Percentiles rank a stretch among this genome's conserved stretches.
These are phyloP conservation scores for Chloromyia formosa DNA, from an alignment of 2,888 invertebrate species.

Conservation along the genomic window DNA sequence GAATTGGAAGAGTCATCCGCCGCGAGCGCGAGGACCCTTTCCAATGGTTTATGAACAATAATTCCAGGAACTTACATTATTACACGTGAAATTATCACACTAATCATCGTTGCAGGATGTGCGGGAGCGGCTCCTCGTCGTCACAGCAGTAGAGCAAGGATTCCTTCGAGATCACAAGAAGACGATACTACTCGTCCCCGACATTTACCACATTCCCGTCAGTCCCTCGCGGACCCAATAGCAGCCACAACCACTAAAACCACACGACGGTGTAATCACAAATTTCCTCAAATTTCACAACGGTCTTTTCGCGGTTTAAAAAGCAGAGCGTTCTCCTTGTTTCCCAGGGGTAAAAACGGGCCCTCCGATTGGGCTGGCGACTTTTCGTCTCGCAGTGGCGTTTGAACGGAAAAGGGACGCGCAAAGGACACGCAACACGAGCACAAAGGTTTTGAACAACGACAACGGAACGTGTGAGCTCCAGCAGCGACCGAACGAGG, in stretches of 20 bases:
- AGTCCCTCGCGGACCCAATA: neutral
- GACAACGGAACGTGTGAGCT: neutral
- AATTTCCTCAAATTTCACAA: neutral
- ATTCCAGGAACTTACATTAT: slow-evolving; percentile 59
- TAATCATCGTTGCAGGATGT: slow-evolving; percentile 57
- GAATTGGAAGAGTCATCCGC: neutral
- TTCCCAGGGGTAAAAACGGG: no score
- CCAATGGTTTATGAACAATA: neutral
- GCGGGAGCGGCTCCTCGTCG: neutral
- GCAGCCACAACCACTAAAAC: no score
- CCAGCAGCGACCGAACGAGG: neutral
- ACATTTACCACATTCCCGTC: neutral
- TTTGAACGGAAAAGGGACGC: no score
- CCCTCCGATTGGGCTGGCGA: no score
- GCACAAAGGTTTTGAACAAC: neutral
- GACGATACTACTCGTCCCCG: no score
- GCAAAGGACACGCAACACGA: neutral
- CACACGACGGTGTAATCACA: no score
- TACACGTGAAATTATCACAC: slow-evolving; percentile 60
- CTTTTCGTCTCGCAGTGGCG: no score
- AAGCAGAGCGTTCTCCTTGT: no score
- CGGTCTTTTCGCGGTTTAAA: no score
- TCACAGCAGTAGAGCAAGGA: neutral
- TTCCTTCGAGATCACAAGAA: neutral
- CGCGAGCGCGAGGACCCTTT: neutral